Base-by-base conservation (phyloP, 2,113 vertebrate genomes). In the Tichodroma muraria region DNA sequence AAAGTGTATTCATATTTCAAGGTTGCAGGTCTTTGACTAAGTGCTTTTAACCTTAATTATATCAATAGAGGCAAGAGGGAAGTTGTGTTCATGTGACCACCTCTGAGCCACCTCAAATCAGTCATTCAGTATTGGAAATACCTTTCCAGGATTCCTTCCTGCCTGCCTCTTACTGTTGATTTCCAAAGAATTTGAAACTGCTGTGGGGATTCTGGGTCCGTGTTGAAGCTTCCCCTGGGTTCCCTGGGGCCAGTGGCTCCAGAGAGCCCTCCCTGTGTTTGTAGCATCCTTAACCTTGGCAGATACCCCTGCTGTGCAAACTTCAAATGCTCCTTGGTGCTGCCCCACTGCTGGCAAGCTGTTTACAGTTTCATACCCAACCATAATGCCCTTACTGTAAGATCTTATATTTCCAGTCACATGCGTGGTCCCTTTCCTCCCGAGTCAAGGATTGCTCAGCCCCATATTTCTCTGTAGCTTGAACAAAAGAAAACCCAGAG, bases 31-130 rank as follows among this genome's bases (percentile, higher is more conserved):
- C 15, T 92, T 85, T 64, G 60, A 69, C 23, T 73, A 42, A 88
- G 54, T 56, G 22, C 57, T 94, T 92, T 80, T 92, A 85, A 64
- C 42, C 6, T 92, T 88, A 53, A 85, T 80, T 60, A 24, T 44
- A 42, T 47, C 11, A 27, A 2, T 31, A 27, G 63, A 90, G 47
- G 15, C 40, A 84, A 70, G 45, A 79, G 37, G 49, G 17, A 75
- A 44, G 17, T 49, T 86, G 33, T 25, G 27, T 52, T 88, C 68
- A 23, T 38, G 45, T 57, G 68, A 33, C 50, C 54, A 66, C 14
- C 54, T 77, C 69, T 23, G 53, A 77, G 50, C 23, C 50, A 70
- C 37, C 31, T 85, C 49, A 64, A 10, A 14, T n/a, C 8, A 15
- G 28, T 50, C 4, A 6, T 52, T 89, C n/a, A 69, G 27, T 33